Percentiles rank a stretch among this genome's conserved stretches.
phyloP scores from a whole-genome alignment of 2,888 invertebrate species.

The Cephus sareptanus region DNA sequence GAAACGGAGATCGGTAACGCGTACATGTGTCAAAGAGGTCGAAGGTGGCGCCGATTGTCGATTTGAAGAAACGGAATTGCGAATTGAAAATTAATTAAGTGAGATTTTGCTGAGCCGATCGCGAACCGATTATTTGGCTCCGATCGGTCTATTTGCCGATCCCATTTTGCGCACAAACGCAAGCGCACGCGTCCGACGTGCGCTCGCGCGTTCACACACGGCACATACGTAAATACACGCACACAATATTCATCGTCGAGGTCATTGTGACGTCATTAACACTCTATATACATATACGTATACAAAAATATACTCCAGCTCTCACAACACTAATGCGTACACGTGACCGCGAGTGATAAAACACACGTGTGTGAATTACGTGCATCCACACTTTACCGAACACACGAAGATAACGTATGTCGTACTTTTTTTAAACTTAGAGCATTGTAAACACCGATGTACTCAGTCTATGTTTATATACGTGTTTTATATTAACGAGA shows the following conservation, averaged over 20 bases:
- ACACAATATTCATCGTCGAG: background rate
- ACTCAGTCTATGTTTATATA: constrained; percentile 65
- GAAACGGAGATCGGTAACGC: background rate
- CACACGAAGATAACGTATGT: constrained; percentile 30
- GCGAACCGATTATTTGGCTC: background rate
- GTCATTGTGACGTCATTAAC: background rate
- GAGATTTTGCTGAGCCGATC: background rate
- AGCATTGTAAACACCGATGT: constrained; percentile 60
- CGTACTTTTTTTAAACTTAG: constrained; percentile 48
- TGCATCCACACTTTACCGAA: background rate
- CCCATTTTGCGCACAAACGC: constrained; percentile 3
- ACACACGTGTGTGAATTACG: background rate
- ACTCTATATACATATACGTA: background rate
- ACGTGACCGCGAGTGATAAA: background rate
- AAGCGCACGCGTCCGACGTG: background rate
- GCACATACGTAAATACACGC: background rate
- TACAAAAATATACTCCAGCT: background rate
- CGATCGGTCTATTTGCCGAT: background rate
- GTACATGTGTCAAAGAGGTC: background rate
- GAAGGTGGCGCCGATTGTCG: background rate
- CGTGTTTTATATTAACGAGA: constrained; percentile 62
- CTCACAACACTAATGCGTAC: background rate
- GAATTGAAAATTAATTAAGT: constrained; percentile 2
- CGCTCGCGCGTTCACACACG: constrained; percentile 3
- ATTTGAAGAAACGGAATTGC: background rate